These are phyloP conservation scores for Tamias sibiricus DNA, from an alignment of 2,113 vertebrate species.

Conservation along the genomic window DNA sequence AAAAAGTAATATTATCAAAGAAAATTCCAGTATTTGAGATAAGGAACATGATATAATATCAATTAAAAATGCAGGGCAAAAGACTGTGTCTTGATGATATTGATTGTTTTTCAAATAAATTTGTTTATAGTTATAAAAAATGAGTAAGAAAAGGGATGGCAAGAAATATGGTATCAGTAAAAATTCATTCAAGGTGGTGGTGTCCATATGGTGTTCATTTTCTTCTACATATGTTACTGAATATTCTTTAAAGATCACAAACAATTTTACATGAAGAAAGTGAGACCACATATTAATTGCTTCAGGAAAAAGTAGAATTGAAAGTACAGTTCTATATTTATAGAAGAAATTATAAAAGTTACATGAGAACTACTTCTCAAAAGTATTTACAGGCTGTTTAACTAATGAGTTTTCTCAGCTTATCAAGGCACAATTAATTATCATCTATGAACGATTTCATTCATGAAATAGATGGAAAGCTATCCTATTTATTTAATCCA, in stretches of 20 bases:
- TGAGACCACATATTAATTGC: neutral
- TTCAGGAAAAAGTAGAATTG: neutral
- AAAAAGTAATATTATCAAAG: neutral
- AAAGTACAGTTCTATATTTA: neutral
- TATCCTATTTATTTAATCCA: neutral
- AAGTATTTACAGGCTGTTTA: constrained; percentile 13
- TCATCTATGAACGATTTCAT: neutral
- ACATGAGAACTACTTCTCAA: constrained; percentile 1
- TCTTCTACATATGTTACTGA: neutral
- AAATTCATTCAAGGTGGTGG: neutral
- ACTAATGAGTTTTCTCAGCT: neutral
- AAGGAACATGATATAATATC: neutral
- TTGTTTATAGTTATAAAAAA: neutral
- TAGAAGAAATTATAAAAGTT: neutral
- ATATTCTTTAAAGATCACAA: neutral
- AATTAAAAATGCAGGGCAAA: neutral
- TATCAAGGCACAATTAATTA: neutral
- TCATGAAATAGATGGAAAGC: neutral
- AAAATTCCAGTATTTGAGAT: neutral
- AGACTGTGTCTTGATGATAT: neutral
- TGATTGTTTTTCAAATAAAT: neutral
- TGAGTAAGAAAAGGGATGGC: neutral
- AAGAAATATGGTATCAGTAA: neutral
- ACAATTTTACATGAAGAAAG: neutral
- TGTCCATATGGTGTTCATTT: neutral